Evolutionary conservation across 1,140 invertebrate genomes (phyloP).

Genomic region (Cydia fagiglandana): DNA sequence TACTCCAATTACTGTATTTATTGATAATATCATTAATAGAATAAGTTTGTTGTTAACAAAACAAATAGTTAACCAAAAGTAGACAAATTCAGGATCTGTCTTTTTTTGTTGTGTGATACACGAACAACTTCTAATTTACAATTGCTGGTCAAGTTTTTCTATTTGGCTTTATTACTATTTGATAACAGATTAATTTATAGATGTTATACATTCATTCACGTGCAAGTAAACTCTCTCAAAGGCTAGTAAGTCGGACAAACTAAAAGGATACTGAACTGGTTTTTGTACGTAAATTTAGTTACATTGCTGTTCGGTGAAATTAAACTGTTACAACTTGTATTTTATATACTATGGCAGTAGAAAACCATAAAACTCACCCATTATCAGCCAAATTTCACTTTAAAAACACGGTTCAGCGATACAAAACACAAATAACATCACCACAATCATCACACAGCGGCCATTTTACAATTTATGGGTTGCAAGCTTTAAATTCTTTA

Average conservation of each 20-base stretch:
- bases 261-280: background rate
- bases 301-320: background rate
- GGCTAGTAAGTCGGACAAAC: conserved; percentile 4
- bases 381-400: conserved; percentile 48
- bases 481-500: conserved; percentile 42
- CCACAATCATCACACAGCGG: conserved; percentile 67
- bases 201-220: background rate
- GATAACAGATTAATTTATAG: background rate
- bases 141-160: background rate
- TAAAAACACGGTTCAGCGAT: conserved; percentile 50
- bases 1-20: too few relatives aligned
- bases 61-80: conserved; percentile 21
- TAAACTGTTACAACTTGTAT: background rate
- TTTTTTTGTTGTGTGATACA: background rate
- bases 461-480: conserved; percentile 62
- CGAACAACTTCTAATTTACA: background rate
- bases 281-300: background rate
- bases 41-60: conserved; percentile 5
- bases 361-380: conserved; percentile 56
- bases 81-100: background rate
- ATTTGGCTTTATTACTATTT: background rate
- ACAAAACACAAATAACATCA: conserved; percentile 61
- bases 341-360: background rate
- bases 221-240: background rate
- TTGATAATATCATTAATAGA: background rate